Evolutionary conservation across 2,888 invertebrate genomes (phyloP), one percentile per base, ranked within the genome.

Genomic region (Catonia carolina): DNA sequence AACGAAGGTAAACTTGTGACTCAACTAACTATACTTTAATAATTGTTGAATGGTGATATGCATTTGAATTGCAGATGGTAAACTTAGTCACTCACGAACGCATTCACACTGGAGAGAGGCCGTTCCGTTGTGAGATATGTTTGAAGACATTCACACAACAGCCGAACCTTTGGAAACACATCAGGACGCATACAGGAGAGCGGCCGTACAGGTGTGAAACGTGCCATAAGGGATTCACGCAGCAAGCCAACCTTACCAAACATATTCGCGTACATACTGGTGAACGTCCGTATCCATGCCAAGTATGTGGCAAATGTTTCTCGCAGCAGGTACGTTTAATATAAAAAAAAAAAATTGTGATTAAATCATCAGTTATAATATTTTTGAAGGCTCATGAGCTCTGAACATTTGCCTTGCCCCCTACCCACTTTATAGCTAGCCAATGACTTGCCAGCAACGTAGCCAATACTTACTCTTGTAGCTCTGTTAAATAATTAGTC

Each of bases 81-180:
- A 62, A 62, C 31, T 42, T 62, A 23, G 53, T 50, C 18, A 61
- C 58, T 8, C 62, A 63, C 48, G 59, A 60, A 53, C 45, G 62
- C 6, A 59, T 60, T 17, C 64, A 63, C 41, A 62, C 66, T 7
- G 67, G 68, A 5, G 69, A 70, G 53, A 49, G 66, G 37, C 68
- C 68, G 4, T 69, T 65, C 52, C 63, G 63, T 10, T 69, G 69
- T 59, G 62, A 67, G 37, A 64, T 67, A 37, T 70, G 70, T 55
- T 59, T 64, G 41, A 69, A 69, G 54, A 60, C 67, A 15, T 69
- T 69, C 56, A 67, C 69, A 2, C 69, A 69, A 35, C 69, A 68
- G 63, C 67, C 69, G 5, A 69, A 69, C 58, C 58, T 69, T 20
- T 68, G 67, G 62, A 70, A 69, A 49, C 70, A 70, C 53, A 60